A percentile compares a stretch with the other conserved stretches of the same genome.
These are phyloP conservation scores for Oreochromis spilurus DNA, from an alignment of 2,113 vertebrate species.

Conservation along the genomic window DNA sequence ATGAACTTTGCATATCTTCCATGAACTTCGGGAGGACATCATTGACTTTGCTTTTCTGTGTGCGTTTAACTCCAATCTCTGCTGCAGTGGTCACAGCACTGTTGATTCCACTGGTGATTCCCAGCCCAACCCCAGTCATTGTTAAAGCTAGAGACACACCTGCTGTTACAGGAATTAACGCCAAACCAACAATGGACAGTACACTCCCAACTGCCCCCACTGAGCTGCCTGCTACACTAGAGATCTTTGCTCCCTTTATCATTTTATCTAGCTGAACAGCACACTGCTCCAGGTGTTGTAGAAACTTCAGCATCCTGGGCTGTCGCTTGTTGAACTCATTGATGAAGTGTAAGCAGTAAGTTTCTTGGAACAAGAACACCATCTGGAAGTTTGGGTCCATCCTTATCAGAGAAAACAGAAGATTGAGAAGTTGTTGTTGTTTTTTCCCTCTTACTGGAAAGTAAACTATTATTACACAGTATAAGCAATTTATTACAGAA, in stretches of 20 bases:
- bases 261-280: constrained; percentile 30
- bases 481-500: no score
- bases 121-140: no score
- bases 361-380: constrained; percentile 26
- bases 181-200: no score
- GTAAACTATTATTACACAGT: no score
- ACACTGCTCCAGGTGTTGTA: not conserved
- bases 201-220: constrained; percentile 31
- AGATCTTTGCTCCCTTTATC: constrained; percentile 44
- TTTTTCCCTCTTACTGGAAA: no score
- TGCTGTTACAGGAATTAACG: not conserved
- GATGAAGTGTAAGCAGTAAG: not conserved
- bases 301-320: constrained; percentile 23
- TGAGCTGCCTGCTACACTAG: constrained; percentile 48
- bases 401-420: not conserved
- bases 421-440: no score
- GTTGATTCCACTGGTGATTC: no score
- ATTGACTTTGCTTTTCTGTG: no score
- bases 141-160: constrained; percentile 20
- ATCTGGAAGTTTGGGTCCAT: constrained; percentile 7
- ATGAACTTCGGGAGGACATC: no score
- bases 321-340: not conserved
- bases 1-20: no score
- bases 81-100: no score
- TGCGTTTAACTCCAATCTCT: no score